These are phyloP conservation scores for Manduca sexta DNA, from an alignment of 1,140 invertebrate genomes.

Conservation along the genomic window DNA sequence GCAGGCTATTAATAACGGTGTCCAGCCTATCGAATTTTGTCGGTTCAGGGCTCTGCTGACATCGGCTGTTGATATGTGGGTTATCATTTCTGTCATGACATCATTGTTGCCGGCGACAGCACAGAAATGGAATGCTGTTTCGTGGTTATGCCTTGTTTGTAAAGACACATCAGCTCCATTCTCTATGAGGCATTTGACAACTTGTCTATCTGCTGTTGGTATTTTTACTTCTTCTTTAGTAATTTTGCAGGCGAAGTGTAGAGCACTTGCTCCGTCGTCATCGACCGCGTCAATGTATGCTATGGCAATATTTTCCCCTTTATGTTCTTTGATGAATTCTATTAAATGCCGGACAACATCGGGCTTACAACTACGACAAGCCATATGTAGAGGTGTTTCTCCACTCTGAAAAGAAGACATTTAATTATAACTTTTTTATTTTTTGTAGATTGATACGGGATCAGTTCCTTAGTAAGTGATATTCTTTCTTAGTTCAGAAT, in stretches of 20 bases:
- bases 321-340: conserved; percentile 85
- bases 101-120: conserved; percentile 96
- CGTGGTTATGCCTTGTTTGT: conserved; percentile 88
- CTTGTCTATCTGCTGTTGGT: conserved; percentile 90
- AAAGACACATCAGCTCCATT: conserved; percentile 91
- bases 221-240: conserved; percentile 82
- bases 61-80: conserved; percentile 88
- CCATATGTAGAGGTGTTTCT: conserved; percentile 96
- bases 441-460: no score
- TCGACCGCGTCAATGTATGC: conserved; percentile 87
- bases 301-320: conserved; percentile 80
- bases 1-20: conserved; percentile 94
- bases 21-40: conserved; percentile 95
- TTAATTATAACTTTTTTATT: no score
- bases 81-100: conserved; percentile 93
- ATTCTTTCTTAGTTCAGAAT: no score
- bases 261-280: conserved; percentile 92
- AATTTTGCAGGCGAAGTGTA: conserved; percentile 92
- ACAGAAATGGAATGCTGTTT: conserved; percentile 97
- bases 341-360: conserved; percentile 90
- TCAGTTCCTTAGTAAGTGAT: no score
- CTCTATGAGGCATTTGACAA: conserved; percentile 90
- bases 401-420: conserved; percentile 80
- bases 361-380: conserved; percentile 87
- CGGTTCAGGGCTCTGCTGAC: conserved; percentile 95